Evolutionary conservation across 2,797 vertebrate species (phyloP), one percentile per base, ranked within the genome.

Genomic region (Psittacula derbiana): DNA sequence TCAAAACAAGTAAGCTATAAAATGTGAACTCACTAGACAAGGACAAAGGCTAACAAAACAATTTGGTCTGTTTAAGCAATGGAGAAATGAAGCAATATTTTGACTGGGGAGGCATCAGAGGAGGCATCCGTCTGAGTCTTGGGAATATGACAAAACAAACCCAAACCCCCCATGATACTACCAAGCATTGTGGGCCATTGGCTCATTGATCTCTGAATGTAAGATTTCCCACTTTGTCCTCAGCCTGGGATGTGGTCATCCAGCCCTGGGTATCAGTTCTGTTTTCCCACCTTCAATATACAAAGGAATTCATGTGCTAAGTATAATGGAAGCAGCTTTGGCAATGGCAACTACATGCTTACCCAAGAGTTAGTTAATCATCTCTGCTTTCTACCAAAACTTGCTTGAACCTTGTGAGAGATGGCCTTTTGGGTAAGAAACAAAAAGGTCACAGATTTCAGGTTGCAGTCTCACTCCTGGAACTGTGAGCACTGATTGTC

Each of bases 401-500:
- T 96, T 97, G 94, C 97, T 98, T 13, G 84, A 96, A 70, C 52
- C 57, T 44, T 88, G 44, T 67, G 91, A 70, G 88, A 86, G 70
- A 38, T 41, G 79, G 86, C 94, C 75, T 81, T 97, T 98, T 79
- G 12, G 52, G 33, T 98, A 97, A 4, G 98, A 98, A 92, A 97
- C 97, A 80, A 98, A 98, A 66, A 98, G 96, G 95, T 99, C 98
- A 95, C 98, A 98, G 82, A 98, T 98, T 97, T 99, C 99, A 25
- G 98, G 96, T 96, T 99, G 98, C 88, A 99, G 96, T 73, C 89
- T 97, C 75, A 99, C 97, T 38, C 98, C 99, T 4, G 99, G 98
- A 74, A 99, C 98, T 79, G 98, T 98, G 92, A 99, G 98, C 95
- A 99, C 97, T 69, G 99, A 99, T 91, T 98, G 98, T 7, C 97